phyloP scores from a whole-genome alignment of 2,888 invertebrate genomes.

The Volucella inanis region DNA sequence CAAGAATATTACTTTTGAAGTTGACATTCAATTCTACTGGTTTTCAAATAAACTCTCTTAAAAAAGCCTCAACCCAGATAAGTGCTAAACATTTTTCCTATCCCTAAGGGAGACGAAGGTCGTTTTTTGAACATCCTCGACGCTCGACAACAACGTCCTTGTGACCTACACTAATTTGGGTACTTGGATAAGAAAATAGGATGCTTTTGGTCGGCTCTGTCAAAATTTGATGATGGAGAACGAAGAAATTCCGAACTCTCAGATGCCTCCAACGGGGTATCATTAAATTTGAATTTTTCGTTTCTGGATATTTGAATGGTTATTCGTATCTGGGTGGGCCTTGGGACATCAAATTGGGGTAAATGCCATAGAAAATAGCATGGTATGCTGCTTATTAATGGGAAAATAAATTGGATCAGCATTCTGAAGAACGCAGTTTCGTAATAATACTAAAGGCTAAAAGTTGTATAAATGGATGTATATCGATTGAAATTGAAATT shows the following conservation, averaged over 20 bases:
- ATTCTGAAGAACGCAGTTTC: neutral
- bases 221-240: constrained; percentile 27
- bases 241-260: constrained; percentile 26
- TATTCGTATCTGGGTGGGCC: neutral
- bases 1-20: neutral
- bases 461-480: neutral
- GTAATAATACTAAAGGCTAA: neutral
- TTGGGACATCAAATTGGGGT: constrained; percentile 1
- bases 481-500: constrained; percentile 4
- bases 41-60: neutral
- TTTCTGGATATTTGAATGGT: constrained; percentile 2
- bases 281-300: constrained; percentile 45
- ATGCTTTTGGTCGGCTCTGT: constrained; percentile 3
- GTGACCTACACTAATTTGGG: constrained; percentile 15
- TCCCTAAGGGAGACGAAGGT: neutral
- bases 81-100: neutral
- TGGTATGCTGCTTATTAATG: neutral
- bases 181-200: neutral
- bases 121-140: neutral
- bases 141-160: neutral
- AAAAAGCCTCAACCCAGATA: neutral
- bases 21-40: neutral
- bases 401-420: constrained; percentile 1
- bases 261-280: constrained; percentile 6
- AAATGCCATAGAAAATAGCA: neutral